These are phyloP conservation scores for Acipenser ruthenus DNA, from an alignment of 2,797 vertebrate genomes.

Conservation along the genomic window DNA sequence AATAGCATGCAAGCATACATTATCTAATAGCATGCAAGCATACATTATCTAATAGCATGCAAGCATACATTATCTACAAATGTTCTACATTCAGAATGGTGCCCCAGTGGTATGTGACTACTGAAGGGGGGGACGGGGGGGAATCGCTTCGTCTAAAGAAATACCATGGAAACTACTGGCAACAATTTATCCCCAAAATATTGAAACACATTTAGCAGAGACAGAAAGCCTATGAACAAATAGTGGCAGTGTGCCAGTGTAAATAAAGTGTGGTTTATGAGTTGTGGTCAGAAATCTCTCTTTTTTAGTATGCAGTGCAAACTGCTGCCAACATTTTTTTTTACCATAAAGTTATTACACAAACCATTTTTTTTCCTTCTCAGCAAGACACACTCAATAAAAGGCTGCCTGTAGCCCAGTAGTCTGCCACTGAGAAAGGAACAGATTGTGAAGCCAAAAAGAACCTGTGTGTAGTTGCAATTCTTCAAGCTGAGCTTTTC, in stretches of 20 bases:
- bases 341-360: slow-evolving; percentile 84
- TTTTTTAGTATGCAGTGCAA: slow-evolving; percentile 80
- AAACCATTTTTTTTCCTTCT: slow-evolving; percentile 82
- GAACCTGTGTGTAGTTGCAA: slow-evolving; percentile 55
- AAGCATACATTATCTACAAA: slow-evolving; percentile 11
- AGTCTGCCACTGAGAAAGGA: slow-evolving; percentile 59
- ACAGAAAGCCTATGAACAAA: slow-evolving; percentile 97
- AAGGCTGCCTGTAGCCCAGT: slow-evolving; percentile 71
- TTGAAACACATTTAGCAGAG: slow-evolving; percentile 89
- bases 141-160: slow-evolving; percentile 86
- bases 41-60: not conserved
- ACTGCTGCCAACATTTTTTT: slow-evolving; percentile 71
- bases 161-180: slow-evolving; percentile 95
- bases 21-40: slow-evolving; percentile 1
- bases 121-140: slow-evolving; percentile 62
- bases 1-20: too few relatives aligned
- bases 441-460: slow-evolving; percentile 60
- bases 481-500: slow-evolving; percentile 55
- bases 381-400: slow-evolving; percentile 78
- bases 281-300: slow-evolving; percentile 93
- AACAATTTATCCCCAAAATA: slow-evolving; percentile 80
- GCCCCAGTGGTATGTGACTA: slow-evolving; percentile 74
- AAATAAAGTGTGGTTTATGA: slow-evolving; percentile 94
- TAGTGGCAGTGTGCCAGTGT: slow-evolving; percentile 86
- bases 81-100: not conserved